phyloP scores from a whole-genome alignment of 2,888 invertebrate genomes.

The Dolichopus griseipennis region DNA sequence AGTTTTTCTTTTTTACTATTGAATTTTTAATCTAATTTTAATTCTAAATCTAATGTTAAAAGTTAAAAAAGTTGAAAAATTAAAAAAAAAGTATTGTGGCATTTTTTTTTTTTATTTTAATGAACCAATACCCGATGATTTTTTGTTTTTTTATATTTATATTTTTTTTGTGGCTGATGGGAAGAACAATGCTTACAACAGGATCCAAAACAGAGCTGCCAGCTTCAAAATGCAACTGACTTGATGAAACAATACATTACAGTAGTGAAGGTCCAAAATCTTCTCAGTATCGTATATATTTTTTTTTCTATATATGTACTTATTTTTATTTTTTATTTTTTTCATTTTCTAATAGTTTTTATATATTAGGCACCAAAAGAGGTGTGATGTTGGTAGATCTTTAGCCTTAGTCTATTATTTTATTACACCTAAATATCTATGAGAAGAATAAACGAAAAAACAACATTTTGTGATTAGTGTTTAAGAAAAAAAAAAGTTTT shows the following conservation, averaged over 20 bases:
- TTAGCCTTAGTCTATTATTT: constrained; percentile 4
- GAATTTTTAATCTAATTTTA: neutral
- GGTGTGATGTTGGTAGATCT: constrained; percentile 3
- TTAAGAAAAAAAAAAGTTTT: constrained; percentile 17
- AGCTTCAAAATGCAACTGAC: constrained; percentile 2
- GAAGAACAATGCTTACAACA: constrained; percentile 8
- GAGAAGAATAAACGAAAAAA: constrained; percentile 44
- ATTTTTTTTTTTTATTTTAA: constrained; percentile 25
- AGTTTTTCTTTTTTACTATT: too few species aligned
- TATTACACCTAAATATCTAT: constrained; percentile 41
- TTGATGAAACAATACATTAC: neutral
- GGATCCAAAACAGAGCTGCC: neutral
- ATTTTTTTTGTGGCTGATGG: constrained; percentile 11
- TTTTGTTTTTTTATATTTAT: neutral
- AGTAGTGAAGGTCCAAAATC: neutral
- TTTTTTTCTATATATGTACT: neutral
- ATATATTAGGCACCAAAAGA: constrained; percentile 2
- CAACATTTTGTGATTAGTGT: constrained; percentile 41
- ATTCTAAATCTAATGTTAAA: constrained; percentile 7
- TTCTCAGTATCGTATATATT: neutral
- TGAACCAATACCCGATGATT: constrained; percentile 42
- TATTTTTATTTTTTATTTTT: constrained; percentile 17
- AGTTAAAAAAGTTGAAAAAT: constrained; percentile 15
- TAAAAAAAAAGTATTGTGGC: constrained; percentile 17
- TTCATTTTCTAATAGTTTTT: constrained; percentile 28